These are phyloP conservation scores for Characodon lateralis DNA, from an alignment of 2,797 vertebrate species.

Conservation along the genomic window DNA sequence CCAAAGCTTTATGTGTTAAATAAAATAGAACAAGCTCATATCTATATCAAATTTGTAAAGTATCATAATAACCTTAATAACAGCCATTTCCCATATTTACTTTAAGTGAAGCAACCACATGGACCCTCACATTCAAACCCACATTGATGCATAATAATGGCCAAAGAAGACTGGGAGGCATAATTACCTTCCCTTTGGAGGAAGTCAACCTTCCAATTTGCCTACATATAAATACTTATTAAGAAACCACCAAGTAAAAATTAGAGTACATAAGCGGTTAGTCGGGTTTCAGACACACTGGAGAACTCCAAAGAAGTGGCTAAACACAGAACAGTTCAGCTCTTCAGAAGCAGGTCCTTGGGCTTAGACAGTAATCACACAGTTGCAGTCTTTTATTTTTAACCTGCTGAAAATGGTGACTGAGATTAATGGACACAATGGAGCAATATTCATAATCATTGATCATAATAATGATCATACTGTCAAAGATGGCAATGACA, in stretches of 20 bases:
- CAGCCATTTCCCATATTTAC: constrained; percentile 27
- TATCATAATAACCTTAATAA: constrained; percentile 33
- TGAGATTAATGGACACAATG: constrained; percentile 65
- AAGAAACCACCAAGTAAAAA: constrained; percentile 68
- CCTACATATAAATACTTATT: constrained; percentile 71
- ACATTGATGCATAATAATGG: constrained; percentile 37
- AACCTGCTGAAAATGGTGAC: constrained; percentile 65
- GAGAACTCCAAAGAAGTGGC: constrained; percentile 39
- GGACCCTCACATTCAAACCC: constrained; percentile 30
- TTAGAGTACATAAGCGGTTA: constrained; percentile 47
- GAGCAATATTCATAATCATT: constrained; percentile 79
- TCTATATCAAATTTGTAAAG: constrained; percentile 17
- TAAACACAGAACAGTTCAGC: constrained; percentile 28
- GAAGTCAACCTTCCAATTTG: constrained; percentile 74
- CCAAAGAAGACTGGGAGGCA: constrained; percentile 47
- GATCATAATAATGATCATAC: constrained; percentile 78
- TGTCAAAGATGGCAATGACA: constrained; percentile 77
- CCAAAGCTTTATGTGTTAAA: not conserved
- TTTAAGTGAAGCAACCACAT: constrained; percentile 31
- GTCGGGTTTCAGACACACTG: constrained; percentile 53
- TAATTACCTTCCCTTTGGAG: constrained; percentile 67
- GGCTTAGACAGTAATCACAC: constrained; percentile 37
- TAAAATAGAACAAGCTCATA: constrained; percentile 5
- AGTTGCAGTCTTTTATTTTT: constrained; percentile 64
- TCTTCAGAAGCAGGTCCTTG: constrained; percentile 44